Percentiles rank a stretch among this genome's conserved stretches.
Evolutionary conservation across 2,113 vertebrate genomes (phyloP).

Genomic region (Syrrhaptes paradoxus): DNA sequence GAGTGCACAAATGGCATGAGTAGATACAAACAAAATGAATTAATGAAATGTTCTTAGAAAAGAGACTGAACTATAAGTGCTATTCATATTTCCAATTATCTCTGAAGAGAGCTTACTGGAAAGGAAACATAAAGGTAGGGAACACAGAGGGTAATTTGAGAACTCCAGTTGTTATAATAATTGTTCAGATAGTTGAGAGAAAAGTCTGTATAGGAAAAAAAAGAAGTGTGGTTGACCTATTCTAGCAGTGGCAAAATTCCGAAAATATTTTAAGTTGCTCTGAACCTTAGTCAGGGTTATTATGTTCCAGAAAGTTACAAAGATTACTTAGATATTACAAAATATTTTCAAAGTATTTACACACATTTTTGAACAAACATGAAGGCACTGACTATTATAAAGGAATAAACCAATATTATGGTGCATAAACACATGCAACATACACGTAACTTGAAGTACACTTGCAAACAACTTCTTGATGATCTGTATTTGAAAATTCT

Average conservation of each 20-base stretch:
- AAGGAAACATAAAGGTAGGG: not conserved
- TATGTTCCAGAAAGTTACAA: not conserved
- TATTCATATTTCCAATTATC: not conserved
- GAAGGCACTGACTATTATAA: not conserved
- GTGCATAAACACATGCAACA: not conserved
- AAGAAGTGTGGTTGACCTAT: accelerated
- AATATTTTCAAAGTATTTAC: not conserved
- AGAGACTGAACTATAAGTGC: not conserved
- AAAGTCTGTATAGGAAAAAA: not conserved
- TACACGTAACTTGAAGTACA: not conserved
- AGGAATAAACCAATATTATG: not conserved
- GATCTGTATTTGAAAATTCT: not conserved
- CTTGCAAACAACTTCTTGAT: not conserved
- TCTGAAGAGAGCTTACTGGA: not conserved
- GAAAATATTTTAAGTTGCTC: not conserved
- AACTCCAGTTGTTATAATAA: not conserved
- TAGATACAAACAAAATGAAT: not conserved
- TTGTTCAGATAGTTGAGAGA: not conserved
- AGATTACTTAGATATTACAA: not conserved
- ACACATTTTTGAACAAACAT: not conserved
- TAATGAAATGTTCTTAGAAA: not conserved
- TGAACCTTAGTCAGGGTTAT: not conserved
- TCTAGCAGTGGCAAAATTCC: not conserved
- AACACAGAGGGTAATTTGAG: not conserved
- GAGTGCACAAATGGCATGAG: not conserved